Conservation (phyloP, 1,140 invertebrate species). For the Drosophila sp. region DNA sequence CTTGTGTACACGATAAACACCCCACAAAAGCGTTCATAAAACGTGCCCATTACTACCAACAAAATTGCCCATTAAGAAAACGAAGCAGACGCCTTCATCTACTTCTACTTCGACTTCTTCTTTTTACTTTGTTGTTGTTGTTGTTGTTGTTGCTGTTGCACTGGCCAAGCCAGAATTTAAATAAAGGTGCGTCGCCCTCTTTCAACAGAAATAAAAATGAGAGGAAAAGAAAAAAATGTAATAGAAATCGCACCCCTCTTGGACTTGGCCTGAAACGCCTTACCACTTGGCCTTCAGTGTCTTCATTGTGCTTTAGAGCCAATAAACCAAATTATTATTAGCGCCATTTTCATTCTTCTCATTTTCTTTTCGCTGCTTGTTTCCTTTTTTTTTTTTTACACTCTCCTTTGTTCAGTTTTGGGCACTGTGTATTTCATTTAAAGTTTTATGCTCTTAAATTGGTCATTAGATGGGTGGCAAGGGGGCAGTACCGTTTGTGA, state of each 20-base stretch:
- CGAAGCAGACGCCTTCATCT: conserved; percentile 55
- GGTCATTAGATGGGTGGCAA: background rate
- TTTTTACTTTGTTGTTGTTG: conserved; percentile 3
- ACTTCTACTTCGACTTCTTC: background rate
- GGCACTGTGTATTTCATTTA: conserved; percentile 76
- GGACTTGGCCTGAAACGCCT: conserved; percentile 29
- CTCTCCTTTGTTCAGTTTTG: conserved; percentile 10
- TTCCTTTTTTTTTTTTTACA: background rate
- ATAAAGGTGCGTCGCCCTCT: conserved; percentile 79
- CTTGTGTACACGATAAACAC: conserved; percentile 75
- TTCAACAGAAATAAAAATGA: conserved; percentile 15
- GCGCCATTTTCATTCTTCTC: conserved; percentile 73
- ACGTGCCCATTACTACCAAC: conserved; percentile 83
- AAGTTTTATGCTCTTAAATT: conserved; percentile 66
- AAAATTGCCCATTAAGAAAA: conserved; percentile 84
- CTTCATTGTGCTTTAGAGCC: conserved; percentile 83
- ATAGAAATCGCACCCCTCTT: conserved; percentile 62
- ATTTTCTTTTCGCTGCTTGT: conserved; percentile 11
- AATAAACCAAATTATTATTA: conserved; percentile 85
- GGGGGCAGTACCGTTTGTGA: background rate
- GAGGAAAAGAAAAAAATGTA: conserved; percentile 39
- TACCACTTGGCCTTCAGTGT: conserved; percentile 63
- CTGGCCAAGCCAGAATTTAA: conserved; percentile 73
- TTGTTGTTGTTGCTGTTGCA: conserved; percentile 29
- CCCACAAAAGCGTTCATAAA: conserved; percentile 84